These are phyloP conservation scores for Cyprinus carpio DNA, from an alignment of 2,113 vertebrate species.

Conservation along the genomic window DNA sequence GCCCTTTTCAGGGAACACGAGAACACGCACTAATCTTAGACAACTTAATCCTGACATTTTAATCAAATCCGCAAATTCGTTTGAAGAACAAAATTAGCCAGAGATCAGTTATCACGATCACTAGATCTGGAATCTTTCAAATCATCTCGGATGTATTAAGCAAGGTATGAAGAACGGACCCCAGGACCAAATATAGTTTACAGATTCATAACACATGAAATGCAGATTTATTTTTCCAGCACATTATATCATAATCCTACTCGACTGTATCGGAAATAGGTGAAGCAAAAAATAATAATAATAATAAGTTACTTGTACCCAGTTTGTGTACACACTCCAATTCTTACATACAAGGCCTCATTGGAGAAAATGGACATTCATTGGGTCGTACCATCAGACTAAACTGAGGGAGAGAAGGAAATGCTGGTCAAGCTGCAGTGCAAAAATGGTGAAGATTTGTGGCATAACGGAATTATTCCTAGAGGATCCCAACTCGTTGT, in stretches of 20 bases:
- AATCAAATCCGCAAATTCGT: too few relatives aligned
- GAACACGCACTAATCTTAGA: too few relatives aligned
- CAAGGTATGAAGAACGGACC: too few relatives aligned
- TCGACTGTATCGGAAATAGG: constrained; percentile 19
- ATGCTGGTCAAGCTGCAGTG: constrained; percentile 60
- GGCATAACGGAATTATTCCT: constrained; percentile 2
- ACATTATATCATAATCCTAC: constrained; percentile 11
- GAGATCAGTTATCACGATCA: too few relatives aligned
- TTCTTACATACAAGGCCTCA: constrained; percentile 71
- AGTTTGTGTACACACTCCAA: constrained; percentile 40
- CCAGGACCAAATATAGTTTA: not conserved
- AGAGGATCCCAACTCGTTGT: constrained; percentile 1
- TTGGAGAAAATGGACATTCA: constrained; percentile 78
- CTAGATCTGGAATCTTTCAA: too few relatives aligned
- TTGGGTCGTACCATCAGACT: constrained; percentile 75
- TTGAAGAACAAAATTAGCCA: too few relatives aligned
- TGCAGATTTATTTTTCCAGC: not conserved
- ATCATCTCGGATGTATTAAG: too few relatives aligned
- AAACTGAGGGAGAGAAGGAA: constrained; percentile 49
- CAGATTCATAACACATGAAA: not conserved
- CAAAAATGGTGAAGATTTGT: constrained; percentile 55
- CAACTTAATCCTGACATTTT: too few relatives aligned
- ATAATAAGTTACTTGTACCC: not conserved
- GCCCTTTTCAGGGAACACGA: too few relatives aligned
- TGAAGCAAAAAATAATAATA: constrained; percentile 5